Conservation (phyloP, 2,888 invertebrate species). For the Lasius fuliginosus region DNA sequence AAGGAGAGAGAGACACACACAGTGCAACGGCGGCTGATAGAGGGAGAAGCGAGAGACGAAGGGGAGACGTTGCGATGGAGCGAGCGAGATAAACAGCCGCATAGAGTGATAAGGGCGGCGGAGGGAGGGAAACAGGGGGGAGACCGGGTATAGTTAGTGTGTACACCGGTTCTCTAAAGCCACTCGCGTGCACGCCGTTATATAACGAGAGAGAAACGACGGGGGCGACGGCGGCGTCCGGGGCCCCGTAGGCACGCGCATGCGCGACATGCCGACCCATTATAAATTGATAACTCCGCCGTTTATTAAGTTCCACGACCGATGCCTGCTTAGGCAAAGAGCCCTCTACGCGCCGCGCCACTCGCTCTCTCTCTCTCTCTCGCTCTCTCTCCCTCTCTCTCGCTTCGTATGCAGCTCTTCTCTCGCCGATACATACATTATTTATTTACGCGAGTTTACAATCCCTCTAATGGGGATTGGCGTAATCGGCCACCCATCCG, state of each 20-base stretch:
- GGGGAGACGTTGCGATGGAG: constrained; percentile 55
- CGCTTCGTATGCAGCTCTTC: constrained; percentile 28
- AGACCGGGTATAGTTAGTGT: constrained; percentile 60
- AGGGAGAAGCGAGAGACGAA: constrained; percentile 56
- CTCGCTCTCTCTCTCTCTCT: neutral
- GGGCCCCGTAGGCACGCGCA: constrained; percentile 72
- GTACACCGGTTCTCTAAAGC: constrained; percentile 71
- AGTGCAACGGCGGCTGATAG: constrained; percentile 17
- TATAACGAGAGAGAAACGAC: constrained; percentile 67
- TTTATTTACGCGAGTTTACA: constrained; percentile 86
- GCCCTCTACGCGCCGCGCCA: constrained; percentile 73
- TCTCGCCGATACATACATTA: constrained; percentile 83
- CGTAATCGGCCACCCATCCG: constrained; percentile 80
- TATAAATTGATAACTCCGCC: constrained; percentile 84
- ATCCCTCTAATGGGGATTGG: constrained; percentile 85
- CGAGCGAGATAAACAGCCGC: constrained; percentile 55
- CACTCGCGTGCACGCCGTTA: constrained; percentile 73
- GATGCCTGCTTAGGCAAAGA: constrained; percentile 85
- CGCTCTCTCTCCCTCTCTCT: constrained; percentile 5
- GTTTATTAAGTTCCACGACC: constrained; percentile 86
- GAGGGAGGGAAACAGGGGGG: neutral
- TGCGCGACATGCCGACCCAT: constrained; percentile 81
- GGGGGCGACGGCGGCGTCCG: constrained; percentile 23
- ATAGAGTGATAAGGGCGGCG: constrained; percentile 38
- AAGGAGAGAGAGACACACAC: constrained; percentile 54